These are phyloP conservation scores for Tiliacea citrago DNA, from an alignment of 2,888 invertebrate genomes.

Conservation along the genomic window DNA sequence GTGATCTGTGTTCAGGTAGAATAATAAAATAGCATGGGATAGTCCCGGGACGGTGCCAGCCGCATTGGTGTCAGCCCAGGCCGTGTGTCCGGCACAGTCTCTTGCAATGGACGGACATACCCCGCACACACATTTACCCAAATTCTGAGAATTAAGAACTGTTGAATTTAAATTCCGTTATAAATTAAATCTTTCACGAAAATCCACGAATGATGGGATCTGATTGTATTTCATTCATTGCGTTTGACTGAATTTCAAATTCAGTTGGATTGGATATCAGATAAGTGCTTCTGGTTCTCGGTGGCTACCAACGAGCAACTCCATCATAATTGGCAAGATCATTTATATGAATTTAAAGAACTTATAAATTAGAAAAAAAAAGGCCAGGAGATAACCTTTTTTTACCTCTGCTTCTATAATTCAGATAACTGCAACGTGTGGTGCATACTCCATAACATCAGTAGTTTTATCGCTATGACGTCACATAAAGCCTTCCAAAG, in stretches of 20 bases:
- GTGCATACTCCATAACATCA: constrained; percentile 24
- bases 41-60: background rate
- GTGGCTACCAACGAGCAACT: background rate
- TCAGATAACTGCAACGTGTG: constrained; percentile 40
- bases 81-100: background rate
- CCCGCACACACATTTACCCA: background rate
- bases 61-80: background rate
- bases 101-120: background rate
- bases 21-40: constrained; percentile 33
- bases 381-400: too few relatives aligned
- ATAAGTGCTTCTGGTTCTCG: background rate
- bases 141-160: background rate
- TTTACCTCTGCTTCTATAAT: constrained; percentile 28
- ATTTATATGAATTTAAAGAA: too few relatives aligned
- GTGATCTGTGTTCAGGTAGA: constrained; percentile 16
- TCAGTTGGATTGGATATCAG: background rate
- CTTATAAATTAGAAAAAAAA: too few relatives aligned
- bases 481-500: constrained; percentile 43
- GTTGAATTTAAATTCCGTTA: constrained; percentile 9
- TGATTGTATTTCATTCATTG: background rate
- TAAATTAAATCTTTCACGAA: background rate
- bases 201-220: background rate
- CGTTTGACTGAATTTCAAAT: background rate
- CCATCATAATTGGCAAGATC: background rate
- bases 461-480: constrained; percentile 45